Evolutionary conservation across 2,888 invertebrate species (phyloP), one percentile per base, ranked within the genome.

Genomic region (Cheilosia variabilis): DNA sequence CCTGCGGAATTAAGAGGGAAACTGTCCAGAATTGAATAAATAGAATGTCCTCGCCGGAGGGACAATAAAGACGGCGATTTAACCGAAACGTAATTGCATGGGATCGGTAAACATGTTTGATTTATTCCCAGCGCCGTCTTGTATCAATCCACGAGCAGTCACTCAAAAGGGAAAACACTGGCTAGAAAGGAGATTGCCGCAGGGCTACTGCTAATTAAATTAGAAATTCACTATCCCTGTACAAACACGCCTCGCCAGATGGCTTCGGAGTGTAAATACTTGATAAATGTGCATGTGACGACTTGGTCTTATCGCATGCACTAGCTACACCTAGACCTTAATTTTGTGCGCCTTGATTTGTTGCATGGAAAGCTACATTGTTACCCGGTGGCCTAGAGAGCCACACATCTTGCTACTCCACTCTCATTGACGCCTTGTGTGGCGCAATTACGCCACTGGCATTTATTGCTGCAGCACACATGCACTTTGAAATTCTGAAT

Each of bases 351-450:
- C 53, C 47, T 71, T 75, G 65, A 76, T 75, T 65, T 75, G 58
- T 65, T 73, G 63, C 73, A 34, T 52, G 45, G 34, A 45, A 68
- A 50, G 34, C 43, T 9, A 37, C 52, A 52, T 79, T 79, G 65
- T 84, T 63, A 31, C 45, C 45, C 41, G 60, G 31, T 76, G 75
- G 84, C 84, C 84, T 84, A 76, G 69, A 84, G 84, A 84, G 80
- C 80, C 71, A 76, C 55, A 84, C 75, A 75, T 47, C 47, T 50
- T 77, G 71, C 66, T 45, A 57, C 77, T 71, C 47, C 31, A 53
- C 53, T 66, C 47, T 58, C 50, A 15, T 82, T 65, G 24, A 34
- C 37, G 22, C 53, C 57, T 37, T 52, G 37, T 68, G 79, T 73
- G 79, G 69, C 68, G 73, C 69, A 83, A 73, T 79, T 73, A 73